These are phyloP conservation scores for Mesochorus sp. DNA, from an alignment of 2,888 invertebrate genomes.

Conservation along the genomic window DNA sequence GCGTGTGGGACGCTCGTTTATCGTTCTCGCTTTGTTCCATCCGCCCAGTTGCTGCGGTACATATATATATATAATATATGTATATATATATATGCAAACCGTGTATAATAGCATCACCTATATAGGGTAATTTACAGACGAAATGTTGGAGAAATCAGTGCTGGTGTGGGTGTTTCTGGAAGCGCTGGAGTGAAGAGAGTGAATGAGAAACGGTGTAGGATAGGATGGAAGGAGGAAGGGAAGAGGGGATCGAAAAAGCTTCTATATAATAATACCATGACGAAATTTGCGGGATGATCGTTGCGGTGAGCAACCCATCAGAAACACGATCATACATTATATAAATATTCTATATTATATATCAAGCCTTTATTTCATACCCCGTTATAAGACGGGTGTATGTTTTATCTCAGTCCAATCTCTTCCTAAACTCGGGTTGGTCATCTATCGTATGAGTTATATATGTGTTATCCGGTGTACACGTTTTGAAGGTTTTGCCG, in stretches of 20 bases:
- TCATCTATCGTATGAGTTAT: background rate
- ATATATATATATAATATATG: background rate
- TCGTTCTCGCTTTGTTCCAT: slow-evolving; percentile 67
- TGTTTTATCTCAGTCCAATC: slow-evolving; percentile 12
- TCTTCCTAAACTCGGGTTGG: background rate
- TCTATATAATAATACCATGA: slow-evolving; percentile 19
- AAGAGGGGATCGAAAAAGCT: background rate
- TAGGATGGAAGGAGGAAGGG: no score
- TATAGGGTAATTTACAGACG: slow-evolving; percentile 64
- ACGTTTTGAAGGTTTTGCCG: slow-evolving; percentile 36
- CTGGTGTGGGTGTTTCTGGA: slow-evolving; percentile 34
- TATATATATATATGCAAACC: slow-evolving; percentile 43
- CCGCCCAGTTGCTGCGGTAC: slow-evolving; percentile 36
- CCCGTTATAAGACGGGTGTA: background rate
- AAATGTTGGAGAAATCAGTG: slow-evolving; percentile 62
- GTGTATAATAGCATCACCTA: slow-evolving; percentile 63
- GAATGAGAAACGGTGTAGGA: no score
- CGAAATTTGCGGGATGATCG: slow-evolving; percentile 9
- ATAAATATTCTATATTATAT: background rate
- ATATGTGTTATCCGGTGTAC: background rate
- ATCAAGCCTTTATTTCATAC: background rate
- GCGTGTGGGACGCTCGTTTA: slow-evolving; percentile 67
- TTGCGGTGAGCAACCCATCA: background rate
- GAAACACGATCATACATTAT: slow-evolving; percentile 5
- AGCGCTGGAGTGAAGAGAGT: background rate